phyloP scores from a whole-genome alignment of 2,888 invertebrate genomes.

The Coenonympha glycerion region DNA sequence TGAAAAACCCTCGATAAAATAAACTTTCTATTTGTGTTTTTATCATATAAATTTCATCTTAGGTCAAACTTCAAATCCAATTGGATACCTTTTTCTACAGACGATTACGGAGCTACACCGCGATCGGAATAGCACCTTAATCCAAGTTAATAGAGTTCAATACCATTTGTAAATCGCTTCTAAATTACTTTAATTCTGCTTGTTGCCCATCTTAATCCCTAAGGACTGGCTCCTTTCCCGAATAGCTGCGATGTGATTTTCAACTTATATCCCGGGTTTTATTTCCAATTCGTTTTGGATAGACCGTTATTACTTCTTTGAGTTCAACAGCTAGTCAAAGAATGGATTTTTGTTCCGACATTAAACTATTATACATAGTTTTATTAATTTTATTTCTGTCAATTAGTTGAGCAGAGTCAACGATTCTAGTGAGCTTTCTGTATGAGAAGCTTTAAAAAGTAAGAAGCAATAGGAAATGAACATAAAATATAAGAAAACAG shows the following conservation, averaged over 20 bases:
- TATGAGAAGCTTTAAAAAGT: too few relatives aligned
- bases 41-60: not conserved
- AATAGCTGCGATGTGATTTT: slow-evolving; percentile 42
- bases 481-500: too few relatives aligned
- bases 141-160: slow-evolving; percentile 20
- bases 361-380: not conserved
- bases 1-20: not conserved
- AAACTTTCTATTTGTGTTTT: not conserved
- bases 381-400: too few relatives aligned
- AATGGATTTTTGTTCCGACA: not conserved
- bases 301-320: slow-evolving; percentile 34
- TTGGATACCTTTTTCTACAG: slow-evolving; percentile 18
- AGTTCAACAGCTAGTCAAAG: slow-evolving; percentile 1
- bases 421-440: too few relatives aligned
- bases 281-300: slow-evolving; percentile 37
- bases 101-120: slow-evolving; percentile 8
- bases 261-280: slow-evolving; percentile 40
- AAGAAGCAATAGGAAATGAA: too few relatives aligned
- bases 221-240: slow-evolving; percentile 34
- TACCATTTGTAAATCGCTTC: slow-evolving; percentile 23
- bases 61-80: slow-evolving; percentile 13
- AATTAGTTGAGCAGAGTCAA: too few relatives aligned
- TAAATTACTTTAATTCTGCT: slow-evolving; percentile 32
- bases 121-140: slow-evolving; percentile 7
- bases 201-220: slow-evolving; percentile 38